Base-by-base conservation (phyloP, 1,140 invertebrate species). In the Ladona fulva region DNA sequence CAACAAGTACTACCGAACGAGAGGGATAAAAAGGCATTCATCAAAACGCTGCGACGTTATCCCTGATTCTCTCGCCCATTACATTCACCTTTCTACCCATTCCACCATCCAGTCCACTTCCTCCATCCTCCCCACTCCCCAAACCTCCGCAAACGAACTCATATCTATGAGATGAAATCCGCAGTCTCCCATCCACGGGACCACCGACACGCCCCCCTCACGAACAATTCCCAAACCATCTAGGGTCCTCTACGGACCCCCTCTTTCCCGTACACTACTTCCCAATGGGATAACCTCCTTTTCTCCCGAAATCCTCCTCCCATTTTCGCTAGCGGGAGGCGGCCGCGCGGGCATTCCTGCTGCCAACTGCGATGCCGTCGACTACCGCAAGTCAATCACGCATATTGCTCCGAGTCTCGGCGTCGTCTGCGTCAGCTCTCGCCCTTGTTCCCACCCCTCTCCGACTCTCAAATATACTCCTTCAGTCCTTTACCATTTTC, bases 371-470 rank as follows among this genome's bases (percentile, higher is more conserved):
- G 44, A 52, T 11, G 10, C 44, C 44, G 44, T 52, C 44, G n/a
- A 66, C 52, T 66, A 16, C 52, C 52, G 52, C 52, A 66, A 66
- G 52, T 66, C 52, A 66, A 66, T 66, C 52, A 66, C 52, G 52
- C 52, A 66, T 66, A 66, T 66, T 66, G 52, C 52, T 66, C 52
- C 52, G 44, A 52, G 44, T 52, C 44, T 52, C 44, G 52, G 3
- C 52, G 52, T 66, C 52, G 52, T 66, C 52, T 6, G 44, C 44
- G 44, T 52, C 44, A 52, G 44, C 44, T 52, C 44, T 52, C 19
- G 52, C 52, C n/a, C 52, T 22, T 19, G n/a, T 66, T 22, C n/a
- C 5, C 52, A 66, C 16, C n/a, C 16, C 12, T 12, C 3, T 22
- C 3, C 52, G 52, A 66, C 52, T 22, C 52, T 5, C 1, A 37